Evolutionary conservation across 2,888 invertebrate genomes (phyloP).

Genomic region (Nemotelus pantherinus): DNA sequence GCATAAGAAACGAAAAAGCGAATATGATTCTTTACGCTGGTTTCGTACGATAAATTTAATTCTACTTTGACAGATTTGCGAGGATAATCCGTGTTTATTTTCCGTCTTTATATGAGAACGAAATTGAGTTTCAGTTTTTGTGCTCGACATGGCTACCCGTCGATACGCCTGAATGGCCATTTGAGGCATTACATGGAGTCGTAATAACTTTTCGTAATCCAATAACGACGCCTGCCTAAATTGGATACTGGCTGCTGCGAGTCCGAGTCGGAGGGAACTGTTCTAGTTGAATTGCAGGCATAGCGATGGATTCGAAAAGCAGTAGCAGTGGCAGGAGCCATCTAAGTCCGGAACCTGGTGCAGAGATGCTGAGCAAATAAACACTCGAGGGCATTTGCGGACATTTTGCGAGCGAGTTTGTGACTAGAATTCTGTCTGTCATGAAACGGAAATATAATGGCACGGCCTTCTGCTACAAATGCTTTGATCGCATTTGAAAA

Average conservation of each 20-base stretch:
- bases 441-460: conserved; percentile 32
- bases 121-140: conserved; percentile 37
- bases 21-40: conserved; percentile 30
- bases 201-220: conserved; percentile 50
- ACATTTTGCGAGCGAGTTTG: background rate
- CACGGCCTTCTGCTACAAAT: background rate
- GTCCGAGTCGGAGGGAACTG: conserved; percentile 17
- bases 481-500: conserved; percentile 4
- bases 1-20: background rate
- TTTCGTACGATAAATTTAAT: conserved; percentile 41
- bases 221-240: conserved; percentile 48
- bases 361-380: background rate
- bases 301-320: conserved; percentile 31
- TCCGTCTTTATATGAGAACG: conserved; percentile 34
- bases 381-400: background rate
- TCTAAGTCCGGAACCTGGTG: background rate
- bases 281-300: conserved; percentile 21
- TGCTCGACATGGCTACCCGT: conserved; percentile 6
- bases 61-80: conserved; percentile 44
- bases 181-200: conserved; percentile 41
- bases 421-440: conserved; percentile 26
- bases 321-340: conserved; percentile 15
- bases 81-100: conserved; percentile 43
- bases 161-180: conserved; percentile 39
- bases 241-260: conserved; percentile 46